Percentiles rank a stretch among this genome's conserved stretches.
Conservation (phyloP, 2,888 invertebrate species). For the Drosophila rubida region DNA sequence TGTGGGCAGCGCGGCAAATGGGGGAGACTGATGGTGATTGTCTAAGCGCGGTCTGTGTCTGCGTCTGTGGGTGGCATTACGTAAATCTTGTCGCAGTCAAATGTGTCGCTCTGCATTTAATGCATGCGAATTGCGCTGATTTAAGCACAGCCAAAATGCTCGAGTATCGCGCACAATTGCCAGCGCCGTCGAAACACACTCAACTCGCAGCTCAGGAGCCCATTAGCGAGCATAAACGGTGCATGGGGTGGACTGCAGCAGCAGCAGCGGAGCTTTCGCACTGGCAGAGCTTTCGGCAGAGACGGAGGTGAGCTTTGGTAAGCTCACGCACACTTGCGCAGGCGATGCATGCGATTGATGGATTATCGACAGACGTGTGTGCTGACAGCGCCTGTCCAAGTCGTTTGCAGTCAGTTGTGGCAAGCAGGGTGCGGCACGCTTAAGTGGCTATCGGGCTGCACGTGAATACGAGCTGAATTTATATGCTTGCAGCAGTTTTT, state of each 20-base stretch:
- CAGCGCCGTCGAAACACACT: slow-evolving; percentile 55
- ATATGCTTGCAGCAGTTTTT: slow-evolving; percentile 31
- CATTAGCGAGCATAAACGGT: slow-evolving; percentile 26
- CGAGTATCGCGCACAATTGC: slow-evolving; percentile 59
- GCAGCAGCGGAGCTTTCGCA: slow-evolving; percentile 1
- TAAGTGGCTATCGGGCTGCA: slow-evolving; percentile 46
- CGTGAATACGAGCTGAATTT: slow-evolving; percentile 8
- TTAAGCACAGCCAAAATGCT: slow-evolving; percentile 40
- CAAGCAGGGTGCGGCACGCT: slow-evolving; percentile 4
- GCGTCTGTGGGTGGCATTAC: slow-evolving; percentile 63
- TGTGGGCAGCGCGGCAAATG: slow-evolving; percentile 2
- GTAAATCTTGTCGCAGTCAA: slow-evolving; percentile 67
- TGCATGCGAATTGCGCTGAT: slow-evolving; percentile 78
- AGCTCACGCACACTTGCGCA: slow-evolving; percentile 23
- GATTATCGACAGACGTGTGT: slow-evolving; percentile 20
- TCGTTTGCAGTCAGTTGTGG: slow-evolving; percentile 22
- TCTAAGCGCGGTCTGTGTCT: slow-evolving; percentile 27
- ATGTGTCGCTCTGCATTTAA: slow-evolving; percentile 64
- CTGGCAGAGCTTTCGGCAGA: slow-evolving; percentile 4
- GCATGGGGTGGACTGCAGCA: slow-evolving; percentile 10
- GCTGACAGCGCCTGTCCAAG: slow-evolving; percentile 34
- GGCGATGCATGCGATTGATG: slow-evolving; percentile 13
- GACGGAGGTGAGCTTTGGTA: slow-evolving; percentile 11
- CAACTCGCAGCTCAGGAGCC: slow-evolving; percentile 5
- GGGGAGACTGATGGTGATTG: neutral